Base-by-base conservation (phyloP, 2,113 vertebrate genomes). In the Gorilla gorilla region DNA sequence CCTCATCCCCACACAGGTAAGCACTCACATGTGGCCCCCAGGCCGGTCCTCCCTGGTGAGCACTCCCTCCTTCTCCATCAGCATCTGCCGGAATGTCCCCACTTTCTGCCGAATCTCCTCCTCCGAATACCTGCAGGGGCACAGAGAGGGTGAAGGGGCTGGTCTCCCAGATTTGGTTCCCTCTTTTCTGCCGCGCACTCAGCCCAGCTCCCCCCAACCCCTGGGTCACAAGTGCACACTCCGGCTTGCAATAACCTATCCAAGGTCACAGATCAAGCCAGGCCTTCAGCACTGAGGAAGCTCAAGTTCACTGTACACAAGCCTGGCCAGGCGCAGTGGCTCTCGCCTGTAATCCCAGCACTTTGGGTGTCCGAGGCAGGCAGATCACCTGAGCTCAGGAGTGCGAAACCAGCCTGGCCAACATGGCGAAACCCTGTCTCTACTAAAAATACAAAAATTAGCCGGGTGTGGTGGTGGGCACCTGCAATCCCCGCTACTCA, bases 41-140 rank as follows among this genome's bases (percentile, higher is more conserved):
- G 99, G 99, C 78, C 99, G 98, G 89, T 99, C 99, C 70, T 99
- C 99, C 97, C 99, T 99, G 98, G 99, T 99, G 97, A 99, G 99
- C 79, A 99, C 99, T 0, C 99, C 99, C 93, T 99, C 99, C 97
- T 99, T 99, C 98, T 99, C 99, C 99, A 99, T 99, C 98, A 99
- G 98, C 99, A 99, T 99, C 84, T 99, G 99, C 95, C 99, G 99
- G 98, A 99, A 99, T 1, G 99, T 99, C 97, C 99, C 99, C 45
- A 99, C 99, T 98, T 99, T 99, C 98, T 99, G 99, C 30, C 98
- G 98, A 92, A 99, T 99, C 98, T 99, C 99, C 96, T 99, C 99
- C 96, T 99, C 99, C 0, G 99, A 99, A 98, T 99, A 99, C 98
- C 99, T 99, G 98, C 6, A 4, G 72, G 52, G 45, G 4, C 35